Evolutionary conservation across 1,140 invertebrate genomes (phyloP), one percentile per base, ranked within the genome.

Genomic region (Cydia amplana): DNA sequence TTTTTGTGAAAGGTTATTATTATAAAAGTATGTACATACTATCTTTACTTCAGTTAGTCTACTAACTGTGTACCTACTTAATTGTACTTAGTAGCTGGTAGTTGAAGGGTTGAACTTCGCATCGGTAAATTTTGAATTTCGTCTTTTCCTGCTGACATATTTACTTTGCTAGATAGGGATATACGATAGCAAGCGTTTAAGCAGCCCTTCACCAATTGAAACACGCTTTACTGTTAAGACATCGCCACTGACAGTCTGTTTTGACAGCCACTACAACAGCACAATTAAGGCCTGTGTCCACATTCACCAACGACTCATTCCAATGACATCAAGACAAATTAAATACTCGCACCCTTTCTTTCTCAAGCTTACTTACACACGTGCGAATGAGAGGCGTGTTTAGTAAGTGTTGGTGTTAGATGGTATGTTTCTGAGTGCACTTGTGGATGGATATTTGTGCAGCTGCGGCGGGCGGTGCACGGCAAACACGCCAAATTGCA

Each of bases 391-490:
- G 49, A 51, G 16, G 18, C 1, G 16, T 3, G 49, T 18, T 51
- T 6, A 51, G 46, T 28, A 28, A 28, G 28, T 18, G 5, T 6
- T 18, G 14, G 64, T 36, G 18, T 32, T 65, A 10, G n/a, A 60
- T 16, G 12, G 25, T 12, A 7, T 0, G 28, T 32, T 32, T 65
- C 14, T 4, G 14, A 7, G 16, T 36, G 25, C 63, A 4, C 2
- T 16, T n/a, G 16, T 12, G 3, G n/a, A 25, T 9, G 20, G 55
- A 28, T 65, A 12, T 65, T 65, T 65, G 64, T 36, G 64, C 64
- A 32, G 64, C 64, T 36, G 64, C 63, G 20, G 60, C 23, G 23
- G 28, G 60, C 23, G 60, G 3, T 36, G 64, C 64, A 65, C 60
- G 20, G 60, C 64, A 65, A 36, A 65, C 64, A 65, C 14, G 28